Conservation (phyloP, 2,888 invertebrate genomes). For the Xestia rhomboidea region DNA sequence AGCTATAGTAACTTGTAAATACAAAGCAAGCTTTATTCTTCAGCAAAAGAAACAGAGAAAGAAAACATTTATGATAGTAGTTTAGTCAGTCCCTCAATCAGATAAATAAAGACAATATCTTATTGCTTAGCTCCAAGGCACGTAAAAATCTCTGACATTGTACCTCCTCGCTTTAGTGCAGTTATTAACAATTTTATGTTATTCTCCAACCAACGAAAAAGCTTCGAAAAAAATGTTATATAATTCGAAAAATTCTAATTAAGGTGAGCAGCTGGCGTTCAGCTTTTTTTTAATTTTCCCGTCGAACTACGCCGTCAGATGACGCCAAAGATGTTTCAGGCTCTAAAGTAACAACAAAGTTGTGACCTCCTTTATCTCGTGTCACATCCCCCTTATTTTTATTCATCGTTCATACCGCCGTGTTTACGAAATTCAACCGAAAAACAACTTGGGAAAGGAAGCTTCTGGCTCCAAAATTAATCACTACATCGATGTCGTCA, state of each 20-base stretch:
- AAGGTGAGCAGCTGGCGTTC: constrained; percentile 85
- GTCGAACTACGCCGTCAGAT: constrained; percentile 84
- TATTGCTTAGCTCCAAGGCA: constrained; percentile 26
- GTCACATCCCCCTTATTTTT: constrained; percentile 68
- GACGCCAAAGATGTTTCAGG: constrained; percentile 82
- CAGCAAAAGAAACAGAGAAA: constrained; percentile 6
- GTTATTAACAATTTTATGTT: constrained; percentile 76
- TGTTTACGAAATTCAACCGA: constrained; percentile 59
- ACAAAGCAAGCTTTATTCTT: constrained; percentile 13
- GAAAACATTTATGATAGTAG: constrained; percentile 5
- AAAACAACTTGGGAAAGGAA: constrained; percentile 29
- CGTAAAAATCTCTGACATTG: constrained; percentile 59
- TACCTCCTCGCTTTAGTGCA: constrained; percentile 63
- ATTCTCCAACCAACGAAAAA: constrained; percentile 68
- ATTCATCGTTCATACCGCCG: constrained; percentile 61
- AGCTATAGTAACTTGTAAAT: constrained; percentile 15
- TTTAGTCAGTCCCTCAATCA: constrained; percentile 20
- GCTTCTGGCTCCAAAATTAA: constrained; percentile 34
- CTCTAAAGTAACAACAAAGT: constrained; percentile 79
- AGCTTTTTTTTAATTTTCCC: constrained; percentile 86
- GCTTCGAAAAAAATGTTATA: constrained; percentile 77
- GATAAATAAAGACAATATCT: constrained; percentile 32
- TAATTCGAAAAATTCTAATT: constrained; percentile 90
- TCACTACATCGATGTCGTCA: constrained; percentile 28
- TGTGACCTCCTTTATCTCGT: constrained; percentile 76